phyloP scores from a whole-genome alignment of 2,888 invertebrate genomes.

The Hylaea fasciaria region DNA sequence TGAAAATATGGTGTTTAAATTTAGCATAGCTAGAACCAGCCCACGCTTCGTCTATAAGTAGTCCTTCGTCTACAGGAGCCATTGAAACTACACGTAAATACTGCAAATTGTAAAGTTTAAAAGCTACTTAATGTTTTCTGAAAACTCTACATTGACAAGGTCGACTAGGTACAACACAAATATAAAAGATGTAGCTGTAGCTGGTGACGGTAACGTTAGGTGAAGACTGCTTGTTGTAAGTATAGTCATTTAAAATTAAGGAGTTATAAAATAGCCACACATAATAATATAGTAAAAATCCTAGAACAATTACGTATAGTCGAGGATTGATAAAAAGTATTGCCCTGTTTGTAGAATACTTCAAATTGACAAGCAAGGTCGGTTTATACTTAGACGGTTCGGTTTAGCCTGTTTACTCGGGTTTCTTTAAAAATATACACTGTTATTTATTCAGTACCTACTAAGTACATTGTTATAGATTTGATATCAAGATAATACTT shows the following conservation, averaged over 20 bases:
- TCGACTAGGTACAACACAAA: background rate
- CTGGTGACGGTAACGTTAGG: background rate
- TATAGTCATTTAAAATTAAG: too few species aligned
- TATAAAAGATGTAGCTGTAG: background rate
- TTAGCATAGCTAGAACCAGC: constrained; percentile 37
- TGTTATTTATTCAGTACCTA: too few species aligned
- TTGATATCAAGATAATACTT: too few species aligned
- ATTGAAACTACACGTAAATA: background rate
- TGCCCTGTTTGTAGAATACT: constrained; percentile 13
- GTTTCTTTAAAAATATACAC: too few species aligned
- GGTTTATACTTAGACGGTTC: constrained; percentile 3
- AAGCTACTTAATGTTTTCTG: too few species aligned
- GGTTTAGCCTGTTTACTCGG: background rate
- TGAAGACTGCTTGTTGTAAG: too few species aligned
- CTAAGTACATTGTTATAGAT: too few species aligned
- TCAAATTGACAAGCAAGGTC: constrained; percentile 28
- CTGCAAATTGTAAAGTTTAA: background rate
- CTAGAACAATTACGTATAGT: background rate
- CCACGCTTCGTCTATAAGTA: constrained; percentile 4
- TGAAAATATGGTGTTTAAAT: constrained; percentile 40
- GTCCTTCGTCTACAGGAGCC: too few species aligned
- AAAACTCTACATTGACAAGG: background rate
- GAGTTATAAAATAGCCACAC: too few species aligned
- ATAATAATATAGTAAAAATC: too few species aligned
- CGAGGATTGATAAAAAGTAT: background rate